Evolutionary conservation across 2,797 vertebrate species (phyloP), one percentile per base, ranked within the genome.

Genomic region (Antennarius maculatus): DNA sequence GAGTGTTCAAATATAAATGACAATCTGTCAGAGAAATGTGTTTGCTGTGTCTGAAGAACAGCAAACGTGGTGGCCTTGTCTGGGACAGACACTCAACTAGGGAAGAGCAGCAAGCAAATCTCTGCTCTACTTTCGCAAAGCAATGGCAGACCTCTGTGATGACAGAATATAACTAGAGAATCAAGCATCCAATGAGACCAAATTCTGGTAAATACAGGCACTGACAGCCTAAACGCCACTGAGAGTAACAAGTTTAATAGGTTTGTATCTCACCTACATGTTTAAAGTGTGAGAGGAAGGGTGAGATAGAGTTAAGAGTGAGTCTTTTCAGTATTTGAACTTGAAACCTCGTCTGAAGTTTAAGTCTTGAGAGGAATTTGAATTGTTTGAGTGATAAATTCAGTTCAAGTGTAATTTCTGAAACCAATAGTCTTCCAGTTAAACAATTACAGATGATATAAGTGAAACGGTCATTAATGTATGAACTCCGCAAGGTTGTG

Each of bases 1-100:
- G 72, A 74, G 41, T 66, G 71, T 82, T 88, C 60, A 87, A 82
- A 87, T 77, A 77, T 84, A 81, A 82, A 83, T 80, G 82, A 88
- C 85, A 86, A 74, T 74, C 79, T 85, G 79, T 82, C 81, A 83
- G 59, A 79, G 74, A 23, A 18, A 18, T 58, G 74, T 81, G 71
- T 84, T 79, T 50, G 45, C 73, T 51, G 39, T 29, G 61, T 80
- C 76, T 84, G 69, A 82, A 70, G 73, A 81, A 57, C 0, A 62
- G 69, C 72, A 76, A 79, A 79, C 69, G 75, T 53, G 79, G 71
- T 43, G 46, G 54, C 39, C 41, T 50, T 46, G 74, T 81, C 75
- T 77, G 69, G 48, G 65, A 76, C 48, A 45, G 55, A 81, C 76
- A 71, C 29, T 71, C 61, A 34, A 49, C 17, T 34, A 74, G 77